A percentile compares a stretch with the other conserved stretches of the same genome.
Evolutionary conservation across 2,797 vertebrate species (phyloP).

Genomic region (Knipowitschia caucasica): DNA sequence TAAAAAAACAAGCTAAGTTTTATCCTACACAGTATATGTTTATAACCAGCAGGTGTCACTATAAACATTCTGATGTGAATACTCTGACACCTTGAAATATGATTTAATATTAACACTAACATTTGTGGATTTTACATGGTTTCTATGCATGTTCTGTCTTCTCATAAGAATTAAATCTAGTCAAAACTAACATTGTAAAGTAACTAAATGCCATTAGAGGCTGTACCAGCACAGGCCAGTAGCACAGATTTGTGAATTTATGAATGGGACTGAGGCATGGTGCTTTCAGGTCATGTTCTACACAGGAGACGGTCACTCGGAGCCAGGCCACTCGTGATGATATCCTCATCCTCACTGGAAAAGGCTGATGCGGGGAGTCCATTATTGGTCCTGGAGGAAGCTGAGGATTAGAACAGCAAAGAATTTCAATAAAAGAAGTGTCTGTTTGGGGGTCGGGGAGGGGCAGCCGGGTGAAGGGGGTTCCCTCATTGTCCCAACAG

Average conservation of each 20-base stretch:
- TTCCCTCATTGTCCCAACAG: conserved; percentile 71
- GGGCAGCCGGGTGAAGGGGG: conserved; percentile 56
- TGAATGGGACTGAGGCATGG: conserved; percentile 41
- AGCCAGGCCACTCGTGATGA: conserved; percentile 70
- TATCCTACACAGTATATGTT: not conserved
- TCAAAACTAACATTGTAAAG: not conserved
- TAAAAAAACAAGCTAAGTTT: not conserved
- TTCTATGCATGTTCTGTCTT: not conserved
- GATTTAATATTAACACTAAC: not conserved
- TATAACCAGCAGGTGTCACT: conserved; percentile 71
- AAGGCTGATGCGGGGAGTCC: conserved; percentile 80
- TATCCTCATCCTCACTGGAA: conserved; percentile 74
- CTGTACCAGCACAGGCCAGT: conserved; percentile 2
- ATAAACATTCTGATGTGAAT: conserved; percentile 38
- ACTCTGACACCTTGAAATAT: not conserved
- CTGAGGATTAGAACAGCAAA: conserved; percentile 86
- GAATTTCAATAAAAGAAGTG: conserved; percentile 87
- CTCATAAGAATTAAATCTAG: not conserved
- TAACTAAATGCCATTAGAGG: not conserved
- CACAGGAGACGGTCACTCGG: conserved; percentile 64
- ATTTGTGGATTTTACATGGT: not conserved
- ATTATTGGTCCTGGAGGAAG: conserved; percentile 84
- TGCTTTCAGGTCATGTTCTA: conserved; percentile 27
- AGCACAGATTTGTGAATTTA: conserved; percentile 26
- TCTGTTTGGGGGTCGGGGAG: conserved; percentile 76